Evolutionary conservation across 2,113 vertebrate genomes (phyloP).

Genomic region (Lonchura striata): DNA sequence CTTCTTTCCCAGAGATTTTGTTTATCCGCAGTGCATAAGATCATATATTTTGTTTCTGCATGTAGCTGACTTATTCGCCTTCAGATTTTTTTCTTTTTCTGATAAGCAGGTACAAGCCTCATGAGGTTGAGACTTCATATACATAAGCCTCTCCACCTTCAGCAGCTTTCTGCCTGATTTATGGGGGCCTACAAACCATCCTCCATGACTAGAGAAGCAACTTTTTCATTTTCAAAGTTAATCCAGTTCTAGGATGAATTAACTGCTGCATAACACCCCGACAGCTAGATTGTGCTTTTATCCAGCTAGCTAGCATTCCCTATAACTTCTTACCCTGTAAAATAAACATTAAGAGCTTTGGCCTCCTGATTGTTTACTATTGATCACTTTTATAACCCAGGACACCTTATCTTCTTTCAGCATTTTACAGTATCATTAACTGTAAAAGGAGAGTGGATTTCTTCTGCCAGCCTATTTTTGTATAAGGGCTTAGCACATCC

Average conservation of each 20-base stretch:
- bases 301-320: constrained; percentile 23
- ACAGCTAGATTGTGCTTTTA: constrained; percentile 45
- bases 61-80: constrained; percentile 49
- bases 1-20: constrained; percentile 14
- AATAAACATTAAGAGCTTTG: constrained; percentile 58
- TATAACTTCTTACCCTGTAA: constrained; percentile 41
- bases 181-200: constrained; percentile 53
- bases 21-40: constrained; percentile 22
- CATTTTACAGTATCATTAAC: constrained; percentile 46
- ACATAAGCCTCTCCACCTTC: constrained; percentile 55
- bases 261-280: constrained; percentile 15
- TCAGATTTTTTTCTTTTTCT: constrained; percentile 22
- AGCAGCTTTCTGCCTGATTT: constrained; percentile 63
- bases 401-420: constrained; percentile 33
- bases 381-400: constrained; percentile 59
- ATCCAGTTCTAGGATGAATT: constrained; percentile 60
- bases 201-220: constrained; percentile 53
- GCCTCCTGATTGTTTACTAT: constrained; percentile 51
- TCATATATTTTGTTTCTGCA: constrained; percentile 56
- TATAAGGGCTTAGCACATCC: not conserved
- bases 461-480: not conserved
- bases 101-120: constrained; percentile 56
- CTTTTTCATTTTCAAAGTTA: constrained; percentile 66
- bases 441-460: constrained; percentile 12
- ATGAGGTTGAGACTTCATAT: constrained; percentile 53